Base-by-base conservation (phyloP, 2,113 vertebrate species). In the Odocoileus virginianus region DNA sequence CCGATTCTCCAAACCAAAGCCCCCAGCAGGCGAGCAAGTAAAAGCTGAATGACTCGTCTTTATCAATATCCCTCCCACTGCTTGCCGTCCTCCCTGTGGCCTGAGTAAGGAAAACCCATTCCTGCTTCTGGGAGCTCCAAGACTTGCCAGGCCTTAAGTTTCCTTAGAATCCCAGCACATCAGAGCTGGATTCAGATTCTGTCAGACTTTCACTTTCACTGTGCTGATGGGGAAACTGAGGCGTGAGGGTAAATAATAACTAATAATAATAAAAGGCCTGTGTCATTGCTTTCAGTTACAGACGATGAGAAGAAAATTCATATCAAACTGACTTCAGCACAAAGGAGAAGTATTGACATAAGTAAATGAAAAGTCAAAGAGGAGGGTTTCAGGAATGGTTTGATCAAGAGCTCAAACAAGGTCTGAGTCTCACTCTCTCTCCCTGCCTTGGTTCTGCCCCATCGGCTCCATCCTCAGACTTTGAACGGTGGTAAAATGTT, bases 341-440 rank as follows among this genome's bases (percentile, higher is more conserved):
- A 40, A 36, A 96, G 64, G 55, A 60, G 60, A 96, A 50, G 23
- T 11, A 67, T 19, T 89, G 55, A 15, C 14, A 23, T 0, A 11
- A 61, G 36, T 10, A 40, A 89, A 7, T 50, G 54, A 81, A 74
- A 81, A 57, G 54, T 86, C 11, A 33, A 36, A 81, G 30, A 50
- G 52, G 3, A 21, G 55, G 61, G 16, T 61, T 82, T 76, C 58
- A 87, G 60, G 88, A 57, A 64, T 78, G 92, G 47, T 74, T 94
- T 76, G 79, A 54, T 97, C 92, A 87, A 82, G 92, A 71, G 52
- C 28, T 78, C 25, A 52, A n/a, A 58, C 21, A 33, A 87, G 50
- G 16, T 58, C 45, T 14, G 45, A 47, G 30, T n/a, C 16, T 84
- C 27, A 36, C 55, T 64, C 11, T 64, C 7, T 28, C 54, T 36